Conservation (phyloP, 2,113 vertebrate genomes). For the Neodontobutis hainanensis region DNA sequence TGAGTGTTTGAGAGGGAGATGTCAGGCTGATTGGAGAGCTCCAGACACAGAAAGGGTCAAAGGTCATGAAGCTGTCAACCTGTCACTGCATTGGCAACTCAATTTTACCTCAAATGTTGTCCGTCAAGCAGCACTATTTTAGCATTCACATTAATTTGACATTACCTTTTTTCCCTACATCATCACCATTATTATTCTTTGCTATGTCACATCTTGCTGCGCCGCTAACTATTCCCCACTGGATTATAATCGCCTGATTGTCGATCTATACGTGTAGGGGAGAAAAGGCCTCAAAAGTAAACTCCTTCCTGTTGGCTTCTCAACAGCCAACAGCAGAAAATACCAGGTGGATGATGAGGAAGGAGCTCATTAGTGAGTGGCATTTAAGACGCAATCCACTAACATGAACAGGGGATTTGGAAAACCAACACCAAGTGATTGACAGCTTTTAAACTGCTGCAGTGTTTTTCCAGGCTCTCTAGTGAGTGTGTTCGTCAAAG, state of each 20-base stretch:
- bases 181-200: conserved; percentile 25
- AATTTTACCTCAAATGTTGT: conserved; percentile 17
- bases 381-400: conserved; percentile 62
- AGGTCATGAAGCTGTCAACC: conserved; percentile 41
- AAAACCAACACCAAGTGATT: conserved; percentile 54
- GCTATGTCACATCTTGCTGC: conserved; percentile 4
- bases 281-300: conserved; percentile 18
- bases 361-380: conserved; percentile 58
- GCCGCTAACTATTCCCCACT: conserved; percentile 34
- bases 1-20: conserved; percentile 14
- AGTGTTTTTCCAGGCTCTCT: conserved; percentile 33
- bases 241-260: conserved; percentile 46
- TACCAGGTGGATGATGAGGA: conserved; percentile 46
- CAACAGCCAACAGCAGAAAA: conserved; percentile 43
- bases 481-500: conserved; percentile 26
- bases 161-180: conserved; percentile 18
- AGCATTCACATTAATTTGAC: conserved; percentile 12
- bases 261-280: conserved; percentile 18
- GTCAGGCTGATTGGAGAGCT: conserved; percentile 10
- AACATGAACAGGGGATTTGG: conserved; percentile 57
- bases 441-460: conserved; percentile 43
- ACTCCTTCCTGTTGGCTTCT: conserved; percentile 39
- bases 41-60: conserved; percentile 20
- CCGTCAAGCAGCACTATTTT: conserved; percentile 15
- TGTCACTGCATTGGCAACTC: conserved; percentile 34